Evolutionary conservation across 2,888 invertebrate species (phyloP).

Genomic region (Eurytoma adleriae): DNA sequence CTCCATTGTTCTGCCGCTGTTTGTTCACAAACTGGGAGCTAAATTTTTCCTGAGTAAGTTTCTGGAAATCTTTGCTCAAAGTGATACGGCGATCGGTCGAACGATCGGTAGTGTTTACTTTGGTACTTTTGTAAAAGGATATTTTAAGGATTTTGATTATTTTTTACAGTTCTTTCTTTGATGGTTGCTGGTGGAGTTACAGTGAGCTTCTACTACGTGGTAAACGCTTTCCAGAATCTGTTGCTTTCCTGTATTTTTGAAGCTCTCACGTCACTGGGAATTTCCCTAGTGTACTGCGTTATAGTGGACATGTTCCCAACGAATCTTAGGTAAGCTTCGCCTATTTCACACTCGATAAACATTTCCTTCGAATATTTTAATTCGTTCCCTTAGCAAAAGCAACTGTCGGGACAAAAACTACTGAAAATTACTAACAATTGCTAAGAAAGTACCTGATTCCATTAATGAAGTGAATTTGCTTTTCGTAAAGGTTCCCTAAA

Average conservation of each 20-base stretch:
- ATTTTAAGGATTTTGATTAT: background rate
- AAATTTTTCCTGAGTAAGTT: slow-evolving; percentile 88
- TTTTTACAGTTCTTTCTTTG: slow-evolving; percentile 84
- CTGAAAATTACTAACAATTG: too few relatives aligned
- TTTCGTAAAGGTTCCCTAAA: too few relatives aligned
- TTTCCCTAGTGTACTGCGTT: slow-evolving; percentile 88
- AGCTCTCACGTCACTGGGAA: slow-evolving; percentile 87
- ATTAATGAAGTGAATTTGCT: too few relatives aligned
- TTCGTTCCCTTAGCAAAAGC: background rate
- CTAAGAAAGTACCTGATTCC: too few relatives aligned
- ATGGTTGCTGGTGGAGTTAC: slow-evolving; percentile 85
- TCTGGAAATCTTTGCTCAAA: background rate
- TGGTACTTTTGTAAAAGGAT: background rate
- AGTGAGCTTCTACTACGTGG: slow-evolving; percentile 86
- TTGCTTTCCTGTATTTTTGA: slow-evolving; percentile 88
- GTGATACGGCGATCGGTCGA: too few relatives aligned
- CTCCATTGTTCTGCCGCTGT: slow-evolving; percentile 86
- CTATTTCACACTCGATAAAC: background rate
- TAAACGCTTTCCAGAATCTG: slow-evolving; percentile 84
- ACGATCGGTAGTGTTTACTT: background rate
- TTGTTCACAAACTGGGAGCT: slow-evolving; percentile 87
- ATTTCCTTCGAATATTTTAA: background rate
- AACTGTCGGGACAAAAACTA: too few relatives aligned
- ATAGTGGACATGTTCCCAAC: slow-evolving; percentile 90
- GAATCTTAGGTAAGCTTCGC: slow-evolving; percentile 83